Conservation (phyloP, 1,140 invertebrate genomes). For the Magallana gigas region DNA sequence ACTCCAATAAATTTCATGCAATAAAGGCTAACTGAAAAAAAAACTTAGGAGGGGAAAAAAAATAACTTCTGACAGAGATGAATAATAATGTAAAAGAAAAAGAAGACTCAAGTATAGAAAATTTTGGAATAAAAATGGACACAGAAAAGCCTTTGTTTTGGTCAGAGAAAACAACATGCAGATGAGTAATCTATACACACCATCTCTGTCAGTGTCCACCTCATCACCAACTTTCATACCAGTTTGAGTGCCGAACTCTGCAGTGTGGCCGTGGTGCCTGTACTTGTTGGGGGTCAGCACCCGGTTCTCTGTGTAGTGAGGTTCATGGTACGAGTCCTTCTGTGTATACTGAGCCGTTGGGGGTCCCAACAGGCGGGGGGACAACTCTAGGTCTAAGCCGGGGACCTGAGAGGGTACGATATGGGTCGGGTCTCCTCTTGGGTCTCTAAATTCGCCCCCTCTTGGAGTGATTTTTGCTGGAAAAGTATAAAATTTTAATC, state of each 20-base stretch:
- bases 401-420: conserved; percentile 63
- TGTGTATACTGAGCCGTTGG: conserved; percentile 39
- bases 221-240: conserved; percentile 61
- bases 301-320: conserved; percentile 70
- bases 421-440: conserved; percentile 32
- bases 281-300: conserved; percentile 71
- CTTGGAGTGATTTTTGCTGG: conserved; percentile 68
- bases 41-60: background rate
- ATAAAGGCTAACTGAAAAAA: background rate
- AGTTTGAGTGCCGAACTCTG: conserved; percentile 77
- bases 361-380: conserved; percentile 29
- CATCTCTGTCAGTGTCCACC: conserved; percentile 38
- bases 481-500: conserved; percentile 45
- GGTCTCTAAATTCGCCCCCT: too few species aligned
- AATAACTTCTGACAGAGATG: background rate
- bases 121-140: background rate
- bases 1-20: background rate
- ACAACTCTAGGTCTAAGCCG: conserved; percentile 18
- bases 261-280: conserved; percentile 61
- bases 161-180: conserved; percentile 17
- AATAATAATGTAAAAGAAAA: background rate
- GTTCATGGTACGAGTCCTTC: background rate
- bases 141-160: background rate
- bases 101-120: background rate
- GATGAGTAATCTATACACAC: conserved; percentile 23